These are phyloP conservation scores for Diabrotica undecimpunctata DNA, from an alignment of 1,140 invertebrate genomes.

Conservation along the genomic window DNA sequence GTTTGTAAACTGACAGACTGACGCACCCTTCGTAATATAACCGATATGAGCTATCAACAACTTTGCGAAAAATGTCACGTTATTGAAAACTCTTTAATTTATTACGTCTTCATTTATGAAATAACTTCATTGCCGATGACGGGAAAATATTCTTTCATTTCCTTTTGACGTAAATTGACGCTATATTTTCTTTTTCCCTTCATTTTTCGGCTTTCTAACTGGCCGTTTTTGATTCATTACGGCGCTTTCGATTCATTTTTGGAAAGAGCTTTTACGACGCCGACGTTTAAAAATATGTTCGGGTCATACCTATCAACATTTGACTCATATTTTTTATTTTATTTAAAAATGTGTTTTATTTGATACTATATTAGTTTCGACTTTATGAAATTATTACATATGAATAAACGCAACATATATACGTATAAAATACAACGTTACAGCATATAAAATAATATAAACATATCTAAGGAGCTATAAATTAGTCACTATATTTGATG, in stretches of 20 bases:
- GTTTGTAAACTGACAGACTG: constrained; percentile 26
- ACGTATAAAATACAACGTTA: too few species aligned
- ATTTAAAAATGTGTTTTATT: too few species aligned
- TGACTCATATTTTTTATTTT: too few species aligned
- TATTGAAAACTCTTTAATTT: constrained; percentile 33
- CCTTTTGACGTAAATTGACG: background rate
- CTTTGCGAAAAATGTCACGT: constrained; percentile 29
- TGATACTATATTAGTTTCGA: too few species aligned
- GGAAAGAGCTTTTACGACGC: too few species aligned
- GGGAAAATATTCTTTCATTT: background rate
- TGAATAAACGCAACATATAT: too few species aligned
- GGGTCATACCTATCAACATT: too few species aligned
- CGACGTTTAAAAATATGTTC: too few species aligned
- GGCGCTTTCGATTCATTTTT: constrained; percentile 6
- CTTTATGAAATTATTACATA: too few species aligned
- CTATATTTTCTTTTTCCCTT: background rate
- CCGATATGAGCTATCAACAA: constrained; percentile 30
- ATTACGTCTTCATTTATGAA: constrained; percentile 18
- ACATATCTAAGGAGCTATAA: too few species aligned
- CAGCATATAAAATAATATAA: too few species aligned
- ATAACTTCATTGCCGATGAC: background rate
- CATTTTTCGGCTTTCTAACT: background rate
- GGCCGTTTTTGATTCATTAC: background rate
- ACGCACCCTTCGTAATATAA: constrained; percentile 30
- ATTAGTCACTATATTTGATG: too few species aligned